Evolutionary conservation across 2,888 invertebrate genomes (phyloP).

Genomic region (Pocota personata): DNA sequence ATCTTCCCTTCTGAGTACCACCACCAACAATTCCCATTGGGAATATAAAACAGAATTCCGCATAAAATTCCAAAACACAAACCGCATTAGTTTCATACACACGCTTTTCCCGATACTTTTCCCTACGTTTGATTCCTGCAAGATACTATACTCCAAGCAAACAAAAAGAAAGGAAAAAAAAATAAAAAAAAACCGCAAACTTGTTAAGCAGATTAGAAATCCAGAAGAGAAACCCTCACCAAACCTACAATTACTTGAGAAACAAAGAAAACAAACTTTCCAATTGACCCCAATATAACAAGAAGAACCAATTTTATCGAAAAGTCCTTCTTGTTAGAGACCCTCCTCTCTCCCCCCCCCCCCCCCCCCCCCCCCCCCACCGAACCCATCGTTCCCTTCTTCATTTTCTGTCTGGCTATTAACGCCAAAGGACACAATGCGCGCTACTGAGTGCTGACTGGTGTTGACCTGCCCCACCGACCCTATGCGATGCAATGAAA

Average conservation of each 20-base stretch:
- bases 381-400: background rate
- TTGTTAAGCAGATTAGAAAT: slow-evolving; percentile 73
- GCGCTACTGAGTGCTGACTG: slow-evolving; percentile 19
- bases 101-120: slow-evolving; percentile 37
- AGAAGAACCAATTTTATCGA: slow-evolving; percentile 67
- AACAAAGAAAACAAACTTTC: slow-evolving; percentile 70
- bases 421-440: slow-evolving; percentile 55
- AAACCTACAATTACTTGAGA: slow-evolving; percentile 54
- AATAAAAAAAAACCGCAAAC: slow-evolving; percentile 55
- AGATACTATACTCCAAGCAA: background rate
- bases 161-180: background rate
- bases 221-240: slow-evolving; percentile 22
- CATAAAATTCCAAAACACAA: slow-evolving; percentile 61
- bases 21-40: slow-evolving; percentile 16
- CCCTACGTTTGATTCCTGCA: slow-evolving; percentile 40
- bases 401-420: slow-evolving; percentile 62
- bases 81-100: slow-evolving; percentile 52
- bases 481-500: slow-evolving; percentile 20
- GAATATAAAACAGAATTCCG: slow-evolving; percentile 59
- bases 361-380: background rate
- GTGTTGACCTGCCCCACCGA: slow-evolving; percentile 58
- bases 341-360: no score
- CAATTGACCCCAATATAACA: slow-evolving; percentile 66
- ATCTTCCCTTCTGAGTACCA: background rate
- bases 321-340: slow-evolving; percentile 56